Percentiles rank a stretch among this genome's conserved stretches.
Evolutionary conservation across 2,797 vertebrate genomes (phyloP).

Genomic region (Melanotaenia parkinsoni): DNA sequence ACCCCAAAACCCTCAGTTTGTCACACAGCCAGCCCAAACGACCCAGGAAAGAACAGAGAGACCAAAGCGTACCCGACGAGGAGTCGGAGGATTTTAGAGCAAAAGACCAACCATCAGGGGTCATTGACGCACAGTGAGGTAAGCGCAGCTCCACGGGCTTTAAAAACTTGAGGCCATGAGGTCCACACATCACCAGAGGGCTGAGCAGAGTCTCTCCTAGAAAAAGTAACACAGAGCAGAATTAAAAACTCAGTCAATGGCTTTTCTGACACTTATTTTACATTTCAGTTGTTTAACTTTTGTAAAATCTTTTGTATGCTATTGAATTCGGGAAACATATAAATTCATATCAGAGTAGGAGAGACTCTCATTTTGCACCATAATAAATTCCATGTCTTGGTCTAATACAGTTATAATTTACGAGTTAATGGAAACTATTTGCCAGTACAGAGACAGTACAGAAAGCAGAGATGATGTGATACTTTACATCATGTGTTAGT

Average conservation of each 20-base stretch:
- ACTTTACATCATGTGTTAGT: not conserved
- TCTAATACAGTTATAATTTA: not conserved
- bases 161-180: slow-evolving; percentile 98
- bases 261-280: too few relatives aligned
- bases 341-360: too few relatives aligned
- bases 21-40: slow-evolving; percentile 82
- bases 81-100: slow-evolving; percentile 99
- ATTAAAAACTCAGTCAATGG: not conserved
- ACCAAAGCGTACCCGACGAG: slow-evolving; percentile 99
- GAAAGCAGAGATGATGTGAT: slow-evolving; percentile 2
- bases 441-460: not conserved
- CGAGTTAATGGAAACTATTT: not conserved
- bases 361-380: not conserved
- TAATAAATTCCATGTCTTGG: not conserved
- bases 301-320: too few relatives aligned
- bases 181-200: slow-evolving; percentile 97
- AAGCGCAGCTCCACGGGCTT: slow-evolving; percentile 99
- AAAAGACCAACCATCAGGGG: slow-evolving; percentile 99
- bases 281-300: too few relatives aligned
- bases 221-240: slow-evolving; percentile 56
- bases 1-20: slow-evolving; percentile 64
- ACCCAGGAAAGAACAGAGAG: slow-evolving; percentile 93
- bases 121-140: slow-evolving; percentile 99
- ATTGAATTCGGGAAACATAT: too few relatives aligned
- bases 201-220: slow-evolving; percentile 97